phyloP scores from a whole-genome alignment of 2,797 vertebrate species.

The Monodelphis domestica region DNA sequence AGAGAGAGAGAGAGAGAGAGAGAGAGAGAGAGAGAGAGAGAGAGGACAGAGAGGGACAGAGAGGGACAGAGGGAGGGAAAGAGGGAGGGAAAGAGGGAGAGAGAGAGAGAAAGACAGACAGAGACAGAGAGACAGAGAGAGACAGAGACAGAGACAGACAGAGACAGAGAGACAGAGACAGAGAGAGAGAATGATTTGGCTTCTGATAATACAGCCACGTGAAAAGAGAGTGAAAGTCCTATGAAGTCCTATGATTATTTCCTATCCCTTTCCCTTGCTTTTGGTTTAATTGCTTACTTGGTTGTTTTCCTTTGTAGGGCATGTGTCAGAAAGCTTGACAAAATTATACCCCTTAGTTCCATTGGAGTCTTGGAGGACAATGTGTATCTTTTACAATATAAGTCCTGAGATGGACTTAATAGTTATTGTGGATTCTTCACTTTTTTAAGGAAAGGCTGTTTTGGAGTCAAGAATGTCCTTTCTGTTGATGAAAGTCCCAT shows the following conservation, averaged over 20 bases:
- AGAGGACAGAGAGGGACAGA: too few relatives aligned
- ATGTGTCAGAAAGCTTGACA: not conserved
- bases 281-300: too few relatives aligned
- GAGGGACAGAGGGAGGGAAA: too few relatives aligned
- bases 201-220: not conserved
- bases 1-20: too few relatives aligned
- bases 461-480: not conserved
- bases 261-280: not conserved
- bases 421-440: not conserved
- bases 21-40: too few relatives aligned
- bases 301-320: too few relatives aligned
- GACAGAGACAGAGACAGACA: too few relatives aligned
- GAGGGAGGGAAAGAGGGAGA: too few relatives aligned
- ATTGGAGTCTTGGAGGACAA: not conserved
- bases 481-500: not conserved
- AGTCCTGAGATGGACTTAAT: not conserved
- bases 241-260: not conserved
- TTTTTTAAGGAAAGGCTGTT: not conserved
- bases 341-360: not conserved
- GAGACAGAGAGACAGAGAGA: too few relatives aligned
- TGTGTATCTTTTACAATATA: not conserved
- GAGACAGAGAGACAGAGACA: too few relatives aligned
- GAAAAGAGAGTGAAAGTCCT: not conserved
- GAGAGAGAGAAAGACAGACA: too few relatives aligned
- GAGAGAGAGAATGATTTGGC: too few relatives aligned